Conservation (phyloP, 2,113 vertebrate species). For the Rhadina sibilatrix region DNA sequence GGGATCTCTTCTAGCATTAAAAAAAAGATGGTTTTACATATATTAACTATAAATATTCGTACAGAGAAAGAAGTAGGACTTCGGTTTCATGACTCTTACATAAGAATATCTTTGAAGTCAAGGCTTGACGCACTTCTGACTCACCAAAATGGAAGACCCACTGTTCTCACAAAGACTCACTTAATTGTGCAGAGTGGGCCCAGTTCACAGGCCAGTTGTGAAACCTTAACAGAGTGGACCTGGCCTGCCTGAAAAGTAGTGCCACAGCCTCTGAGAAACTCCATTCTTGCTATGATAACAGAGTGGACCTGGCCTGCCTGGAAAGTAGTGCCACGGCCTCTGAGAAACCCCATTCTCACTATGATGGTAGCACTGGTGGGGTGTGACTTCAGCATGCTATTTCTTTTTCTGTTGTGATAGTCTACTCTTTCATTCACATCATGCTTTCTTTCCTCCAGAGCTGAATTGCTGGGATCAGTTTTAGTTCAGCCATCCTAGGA, state of each 20-base stretch:
- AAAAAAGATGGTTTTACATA: not conserved
- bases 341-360: rapidly evolving
- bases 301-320: not conserved
- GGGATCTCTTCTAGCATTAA: not conserved
- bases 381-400: not conserved
- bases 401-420: not conserved
- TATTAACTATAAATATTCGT: not conserved
- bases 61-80: not conserved
- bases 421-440: not conserved
- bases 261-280: not conserved
- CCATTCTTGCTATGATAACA: rapidly evolving
- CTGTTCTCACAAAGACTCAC: not conserved
- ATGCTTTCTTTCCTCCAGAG: not conserved
- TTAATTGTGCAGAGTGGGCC: not conserved
- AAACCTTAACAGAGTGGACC: not conserved
- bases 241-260: not conserved
- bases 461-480: not conserved
- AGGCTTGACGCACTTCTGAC: not conserved
- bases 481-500: not conserved
- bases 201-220: not conserved
- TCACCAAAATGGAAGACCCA: not conserved
- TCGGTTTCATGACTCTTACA: not conserved
- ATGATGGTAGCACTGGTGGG: not conserved
- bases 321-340: not conserved
- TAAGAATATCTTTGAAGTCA: slow-evolving; percentile 22